Conservation (phyloP, 1,140 invertebrate species). For the Melitaea cinxia region DNA sequence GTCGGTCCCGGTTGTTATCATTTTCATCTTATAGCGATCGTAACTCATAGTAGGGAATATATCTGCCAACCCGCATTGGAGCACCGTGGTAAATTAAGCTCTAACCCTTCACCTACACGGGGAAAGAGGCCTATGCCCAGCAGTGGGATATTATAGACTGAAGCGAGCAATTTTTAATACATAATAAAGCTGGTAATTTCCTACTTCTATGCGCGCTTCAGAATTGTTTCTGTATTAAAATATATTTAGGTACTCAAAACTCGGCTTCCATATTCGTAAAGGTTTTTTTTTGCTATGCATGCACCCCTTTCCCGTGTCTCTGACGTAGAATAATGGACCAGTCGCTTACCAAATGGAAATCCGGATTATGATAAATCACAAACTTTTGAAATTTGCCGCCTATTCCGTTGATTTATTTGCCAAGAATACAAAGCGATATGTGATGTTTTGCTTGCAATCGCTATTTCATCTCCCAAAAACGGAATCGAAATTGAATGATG, state of each 20-base stretch:
- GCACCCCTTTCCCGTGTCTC: slow-evolving; percentile 70
- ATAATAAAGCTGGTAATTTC: no score
- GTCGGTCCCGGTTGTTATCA: no score
- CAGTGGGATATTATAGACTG: no score
- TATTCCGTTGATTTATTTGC: slow-evolving; percentile 69
- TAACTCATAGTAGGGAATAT: no score
- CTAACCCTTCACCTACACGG: no score
- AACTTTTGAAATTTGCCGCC: slow-evolving; percentile 76
- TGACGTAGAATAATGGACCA: slow-evolving; percentile 79
- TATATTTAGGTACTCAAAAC: slow-evolving; percentile 4
- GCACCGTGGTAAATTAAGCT: no score
- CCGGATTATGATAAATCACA: slow-evolving; percentile 79
- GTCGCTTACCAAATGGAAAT: slow-evolving; percentile 76
- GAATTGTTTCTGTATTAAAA: neutral
- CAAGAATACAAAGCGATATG: slow-evolving; percentile 61
- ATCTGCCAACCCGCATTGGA: no score
- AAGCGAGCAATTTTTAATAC: no score
- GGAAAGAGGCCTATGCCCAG: no score
- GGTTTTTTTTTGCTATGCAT: slow-evolving; percentile 60
- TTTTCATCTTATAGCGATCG: no score
- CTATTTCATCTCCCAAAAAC: slow-evolving; percentile 36
- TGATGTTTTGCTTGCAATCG: slow-evolving; percentile 52
- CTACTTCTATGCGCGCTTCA: neutral
- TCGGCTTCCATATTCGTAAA: slow-evolving; percentile 12
- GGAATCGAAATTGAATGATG: slow-evolving; percentile 32